Conservation (phyloP, 1,140 invertebrate genomes). For the Anoplophora glabripennis region DNA sequence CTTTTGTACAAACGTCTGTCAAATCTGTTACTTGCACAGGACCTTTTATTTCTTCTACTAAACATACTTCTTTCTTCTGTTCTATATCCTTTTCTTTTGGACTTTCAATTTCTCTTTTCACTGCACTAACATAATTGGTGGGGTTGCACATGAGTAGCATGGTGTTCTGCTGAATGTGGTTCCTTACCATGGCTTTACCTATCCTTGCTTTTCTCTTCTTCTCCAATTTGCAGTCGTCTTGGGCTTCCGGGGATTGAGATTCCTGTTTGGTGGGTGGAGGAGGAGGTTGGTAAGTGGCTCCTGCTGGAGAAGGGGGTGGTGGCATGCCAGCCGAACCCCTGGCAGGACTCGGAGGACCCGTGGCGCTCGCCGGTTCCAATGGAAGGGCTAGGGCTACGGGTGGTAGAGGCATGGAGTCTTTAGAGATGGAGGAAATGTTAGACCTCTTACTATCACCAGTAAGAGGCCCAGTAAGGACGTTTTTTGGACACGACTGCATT, state of each 20-base stretch:
- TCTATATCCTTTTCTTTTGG: conserved; percentile 47
- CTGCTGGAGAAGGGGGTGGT: conserved; percentile 50
- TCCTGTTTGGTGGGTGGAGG: conserved; percentile 42
- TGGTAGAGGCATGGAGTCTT: conserved; percentile 45
- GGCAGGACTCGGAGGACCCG: conserved; percentile 65
- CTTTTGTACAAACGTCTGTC: no score
- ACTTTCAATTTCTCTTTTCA: conserved; percentile 47
- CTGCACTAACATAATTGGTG: conserved; percentile 25
- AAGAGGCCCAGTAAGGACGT: conserved; percentile 94
- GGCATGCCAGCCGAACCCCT: conserved; percentile 60
- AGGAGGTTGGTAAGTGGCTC: conserved; percentile 36
- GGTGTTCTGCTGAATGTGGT: conserved; percentile 49
- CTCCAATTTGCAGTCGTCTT: conserved; percentile 32
- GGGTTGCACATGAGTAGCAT: conserved; percentile 50
- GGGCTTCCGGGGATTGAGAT: conserved; percentile 22
- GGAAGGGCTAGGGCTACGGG: conserved; percentile 63
- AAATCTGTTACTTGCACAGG: no score
- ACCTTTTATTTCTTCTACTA: no score
- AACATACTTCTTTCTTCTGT: no score
- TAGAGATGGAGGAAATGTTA: conserved; percentile 48
- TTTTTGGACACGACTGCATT: conserved; percentile 92
- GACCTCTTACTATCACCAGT: conserved; percentile 79
- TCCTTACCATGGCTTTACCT: conserved; percentile 65
- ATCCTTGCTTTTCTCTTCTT: conserved; percentile 58
- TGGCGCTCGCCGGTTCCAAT: conserved; percentile 59